Percentiles rank a stretch among this genome's conserved stretches.
Evolutionary conservation across 2,888 invertebrate genomes (phyloP).

Genomic region (Lacanobia wlatinum): DNA sequence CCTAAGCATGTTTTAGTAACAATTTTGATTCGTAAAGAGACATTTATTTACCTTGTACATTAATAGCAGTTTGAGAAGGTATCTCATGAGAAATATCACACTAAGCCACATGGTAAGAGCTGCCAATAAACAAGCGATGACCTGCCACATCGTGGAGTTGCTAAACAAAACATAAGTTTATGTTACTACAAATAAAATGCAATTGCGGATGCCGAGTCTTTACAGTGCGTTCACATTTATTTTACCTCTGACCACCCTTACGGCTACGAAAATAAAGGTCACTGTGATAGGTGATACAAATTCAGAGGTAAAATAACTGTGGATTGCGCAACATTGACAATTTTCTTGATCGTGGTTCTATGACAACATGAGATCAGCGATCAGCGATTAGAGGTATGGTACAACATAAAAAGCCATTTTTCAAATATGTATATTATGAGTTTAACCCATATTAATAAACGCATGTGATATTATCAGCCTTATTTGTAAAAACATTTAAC

Average conservation of each 20-base stretch:
- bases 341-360: slow-evolving; percentile 13
- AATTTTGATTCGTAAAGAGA: slow-evolving; percentile 4
- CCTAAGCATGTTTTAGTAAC: not conserved
- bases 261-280: too few relatives aligned
- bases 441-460: not conserved
- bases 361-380: slow-evolving; percentile 9
- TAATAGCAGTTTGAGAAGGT: slow-evolving; percentile 96
- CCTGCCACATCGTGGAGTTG: slow-evolving; percentile 93
- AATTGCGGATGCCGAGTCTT: not conserved
- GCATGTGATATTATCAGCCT: not conserved
- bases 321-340: not conserved
- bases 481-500: too few relatives aligned
- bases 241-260: too few relatives aligned
- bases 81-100: slow-evolving; percentile 96
- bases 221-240: not conserved
- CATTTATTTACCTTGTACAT: slow-evolving; percentile 94
- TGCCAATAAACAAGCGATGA: slow-evolving; percentile 93
- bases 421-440: not conserved
- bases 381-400: slow-evolving; percentile 1
- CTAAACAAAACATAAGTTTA: slow-evolving; percentile 80
- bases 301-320: not conserved
- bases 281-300: too few relatives aligned
- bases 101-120: slow-evolving; percentile 96
- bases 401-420: not conserved
- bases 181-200: slow-evolving; percentile 33